Base-by-base conservation (phyloP, 2,797 vertebrate genomes). In the Lerista edwardsae region DNA sequence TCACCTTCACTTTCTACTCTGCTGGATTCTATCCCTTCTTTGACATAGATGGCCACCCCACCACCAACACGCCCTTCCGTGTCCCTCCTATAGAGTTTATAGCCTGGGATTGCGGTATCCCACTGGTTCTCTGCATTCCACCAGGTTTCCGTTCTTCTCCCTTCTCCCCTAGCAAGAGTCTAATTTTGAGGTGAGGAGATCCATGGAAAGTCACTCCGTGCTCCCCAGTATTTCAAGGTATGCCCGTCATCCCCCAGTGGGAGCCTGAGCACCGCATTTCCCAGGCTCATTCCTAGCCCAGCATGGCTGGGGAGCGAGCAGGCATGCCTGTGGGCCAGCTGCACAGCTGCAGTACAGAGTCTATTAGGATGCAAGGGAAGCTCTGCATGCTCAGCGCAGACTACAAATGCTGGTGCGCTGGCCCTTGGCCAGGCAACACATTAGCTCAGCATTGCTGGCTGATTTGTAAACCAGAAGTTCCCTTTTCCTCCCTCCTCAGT, bases 331-430 rank as follows among this genome's bases (percentile, higher is more conserved):
- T 69, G 75, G 69, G 47, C 61, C 12, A n/a, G 80, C 72, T 72
- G 57, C 44, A 31, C 77, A 76, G 84, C 57, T 76, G 76, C 79
- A 64, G 57, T 36, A 47, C 59, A 55, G 57, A 64, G 41, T 41
- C 39, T n/a, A 74, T 79, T 85, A 41, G 51, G 74, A 72, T 88
- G 80, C 84, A 83, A 79, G 72, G 73, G 76, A 67, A 83, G 80
- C 36, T 1, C 36, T n/a, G 41, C 5, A 17, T 31, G n/a, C 57
- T 19, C 36, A 79, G 72, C 39, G 10, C 80, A 86, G 84, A 59
- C 65, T 65, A 19, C 47, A 83, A 83, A 86, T 76, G 59, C 34
- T 8, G 68, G 57, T 77, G 51, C 14, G 1, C 34, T 83, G 84
- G 84, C 76, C 74, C 23, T 39, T 7, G 27, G 87, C 84, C 81